Conservation (phyloP, 2,797 vertebrate genomes). For the Typhlichthys eigenmanni region DNA sequence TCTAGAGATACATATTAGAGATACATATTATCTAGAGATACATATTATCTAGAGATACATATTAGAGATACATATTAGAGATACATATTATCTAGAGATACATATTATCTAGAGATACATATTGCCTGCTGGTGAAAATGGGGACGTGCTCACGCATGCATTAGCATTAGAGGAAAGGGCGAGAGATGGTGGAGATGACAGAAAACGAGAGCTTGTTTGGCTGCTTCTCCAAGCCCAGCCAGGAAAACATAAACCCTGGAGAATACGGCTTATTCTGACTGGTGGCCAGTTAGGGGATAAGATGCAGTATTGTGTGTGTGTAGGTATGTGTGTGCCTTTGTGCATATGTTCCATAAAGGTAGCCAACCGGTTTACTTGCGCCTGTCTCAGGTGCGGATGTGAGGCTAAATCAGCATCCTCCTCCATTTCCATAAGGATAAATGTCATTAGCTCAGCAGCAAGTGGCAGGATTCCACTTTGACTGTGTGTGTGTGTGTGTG, state of each 20-base stretch:
- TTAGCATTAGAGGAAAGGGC: slow-evolving; percentile 77
- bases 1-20: too few relatives aligned
- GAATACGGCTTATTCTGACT: slow-evolving; percentile 76
- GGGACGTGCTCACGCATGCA: slow-evolving; percentile 68
- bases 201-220: slow-evolving; percentile 66
- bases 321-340: slow-evolving; percentile 26
- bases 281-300: slow-evolving; percentile 74
- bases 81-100: too few relatives aligned
- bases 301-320: slow-evolving; percentile 43
- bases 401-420: slow-evolving; percentile 61
- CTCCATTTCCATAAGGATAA: slow-evolving; percentile 67
- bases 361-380: slow-evolving; percentile 55
- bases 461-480: slow-evolving; percentile 54
- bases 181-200: slow-evolving; percentile 63
- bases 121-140: slow-evolving; percentile 62
- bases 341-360: slow-evolving; percentile 49
- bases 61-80: too few relatives aligned
- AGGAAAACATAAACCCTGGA: slow-evolving; percentile 65
- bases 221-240: slow-evolving; percentile 53
- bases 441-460: slow-evolving; percentile 70
- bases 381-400: slow-evolving; percentile 66
- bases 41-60: too few relatives aligned
- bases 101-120: too few relatives aligned
- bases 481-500: slow-evolving; percentile 23
- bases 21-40: too few relatives aligned